A percentile compares a stretch with the other conserved stretches of the same genome.
phyloP scores from a whole-genome alignment of 2,888 invertebrate species.

The Pycnomerus fuliginosus region DNA sequence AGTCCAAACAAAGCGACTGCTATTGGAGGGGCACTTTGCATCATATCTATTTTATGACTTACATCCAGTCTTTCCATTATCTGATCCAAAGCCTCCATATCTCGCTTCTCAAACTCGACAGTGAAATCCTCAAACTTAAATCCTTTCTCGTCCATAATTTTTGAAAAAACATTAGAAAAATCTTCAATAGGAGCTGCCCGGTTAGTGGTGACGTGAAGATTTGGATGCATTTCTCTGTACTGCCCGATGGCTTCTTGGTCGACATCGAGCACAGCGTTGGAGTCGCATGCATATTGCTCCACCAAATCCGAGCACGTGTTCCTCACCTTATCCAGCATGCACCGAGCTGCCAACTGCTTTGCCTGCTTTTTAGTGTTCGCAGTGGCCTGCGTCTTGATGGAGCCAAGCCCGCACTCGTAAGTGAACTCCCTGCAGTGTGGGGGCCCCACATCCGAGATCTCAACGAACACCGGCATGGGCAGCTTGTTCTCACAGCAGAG shows the following conservation, averaged over 20 bases:
- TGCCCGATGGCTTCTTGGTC: conserved; percentile 31
- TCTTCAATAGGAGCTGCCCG: conserved; percentile 37
- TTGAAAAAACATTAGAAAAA: conserved; percentile 34
- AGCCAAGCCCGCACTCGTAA: conserved; percentile 57
- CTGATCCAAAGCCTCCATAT: conserved; percentile 32
- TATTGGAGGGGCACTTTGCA: conserved; percentile 34
- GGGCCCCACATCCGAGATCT: conserved; percentile 65
- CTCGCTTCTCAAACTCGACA: conserved; percentile 27
- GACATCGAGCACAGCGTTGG: conserved; percentile 24
- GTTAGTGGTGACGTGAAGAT: conserved; percentile 30
- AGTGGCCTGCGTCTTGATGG: conserved; percentile 57
- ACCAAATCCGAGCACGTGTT: conserved; percentile 34
- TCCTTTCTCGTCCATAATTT: conserved; percentile 35
- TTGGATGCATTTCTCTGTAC: conserved; percentile 28
- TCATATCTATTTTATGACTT: conserved; percentile 24
- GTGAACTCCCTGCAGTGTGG: conserved; percentile 67
- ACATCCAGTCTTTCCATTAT: conserved; percentile 36
- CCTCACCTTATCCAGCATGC: conserved; percentile 45
- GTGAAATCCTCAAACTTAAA: conserved; percentile 32
- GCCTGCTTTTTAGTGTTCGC: conserved; percentile 67
- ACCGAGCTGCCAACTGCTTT: conserved; percentile 62
- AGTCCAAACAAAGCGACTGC: conserved; percentile 32
- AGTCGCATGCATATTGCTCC: conserved; percentile 20
- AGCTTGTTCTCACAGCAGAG: conserved; percentile 55
- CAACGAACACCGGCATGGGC: conserved; percentile 56